phyloP scores from a whole-genome alignment of 2,888 invertebrate species.

The Tetragnatha montana region DNA sequence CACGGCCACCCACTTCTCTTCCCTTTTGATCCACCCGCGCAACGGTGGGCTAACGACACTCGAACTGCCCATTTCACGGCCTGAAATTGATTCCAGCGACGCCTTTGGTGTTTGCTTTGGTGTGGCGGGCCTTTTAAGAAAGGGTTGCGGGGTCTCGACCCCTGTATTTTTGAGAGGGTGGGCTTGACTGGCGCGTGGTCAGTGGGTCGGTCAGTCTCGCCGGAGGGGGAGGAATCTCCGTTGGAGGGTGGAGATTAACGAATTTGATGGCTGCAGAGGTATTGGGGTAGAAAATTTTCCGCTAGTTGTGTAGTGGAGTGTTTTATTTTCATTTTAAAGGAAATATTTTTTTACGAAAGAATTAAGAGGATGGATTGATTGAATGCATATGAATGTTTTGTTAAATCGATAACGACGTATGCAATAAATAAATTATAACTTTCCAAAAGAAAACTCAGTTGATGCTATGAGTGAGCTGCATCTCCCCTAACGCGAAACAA shows the following conservation, averaged over 20 bases:
- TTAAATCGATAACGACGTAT: no score
- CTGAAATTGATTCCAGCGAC: conserved; percentile 51
- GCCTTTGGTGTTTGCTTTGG: conserved; percentile 53
- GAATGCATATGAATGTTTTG: no score
- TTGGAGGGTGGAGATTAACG: background rate
- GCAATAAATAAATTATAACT: no score
- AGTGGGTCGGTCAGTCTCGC: background rate
- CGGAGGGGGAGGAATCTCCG: background rate
- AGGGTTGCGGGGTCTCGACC: conserved; percentile 19
- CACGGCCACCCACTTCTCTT: conserved; percentile 20
- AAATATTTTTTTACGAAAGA: no score
- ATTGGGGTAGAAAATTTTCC: no score
- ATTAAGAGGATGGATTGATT: no score
- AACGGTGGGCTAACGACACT: conserved; percentile 20
- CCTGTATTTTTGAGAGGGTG: background rate
- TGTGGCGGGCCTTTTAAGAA: conserved; percentile 18
- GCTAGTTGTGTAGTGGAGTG: no score
- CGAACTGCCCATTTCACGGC: conserved; percentile 47
- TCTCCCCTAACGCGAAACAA: no score
- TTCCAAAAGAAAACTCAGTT: no score
- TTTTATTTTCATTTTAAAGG: no score
- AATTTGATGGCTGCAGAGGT: no score
- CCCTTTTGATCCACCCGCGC: conserved; percentile 48
- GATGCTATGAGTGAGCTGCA: no score
- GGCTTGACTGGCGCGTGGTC: background rate